Evolutionary conservation across 2,113 vertebrate genomes (phyloP).

Genomic region (Tretioscincus oriximinensis): DNA sequence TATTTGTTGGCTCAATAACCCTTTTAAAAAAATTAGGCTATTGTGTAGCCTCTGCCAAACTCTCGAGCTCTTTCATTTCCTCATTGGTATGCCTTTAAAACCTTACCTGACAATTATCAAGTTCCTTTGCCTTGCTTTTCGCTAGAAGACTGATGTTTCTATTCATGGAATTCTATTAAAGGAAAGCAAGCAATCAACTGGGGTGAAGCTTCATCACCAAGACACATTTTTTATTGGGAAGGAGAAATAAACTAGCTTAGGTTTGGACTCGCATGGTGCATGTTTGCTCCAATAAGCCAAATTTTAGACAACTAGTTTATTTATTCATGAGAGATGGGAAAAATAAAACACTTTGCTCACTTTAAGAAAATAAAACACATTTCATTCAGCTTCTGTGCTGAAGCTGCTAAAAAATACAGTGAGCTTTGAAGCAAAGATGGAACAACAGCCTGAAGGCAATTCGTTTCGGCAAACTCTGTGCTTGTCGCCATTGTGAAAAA

Average conservation of each 20-base stretch:
- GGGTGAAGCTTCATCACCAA: background rate
- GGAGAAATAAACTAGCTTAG: background rate
- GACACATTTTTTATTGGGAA: background rate
- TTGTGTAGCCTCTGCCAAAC: too few relatives aligned
- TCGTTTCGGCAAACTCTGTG: background rate
- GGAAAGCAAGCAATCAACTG: background rate
- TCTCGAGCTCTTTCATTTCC: background rate
- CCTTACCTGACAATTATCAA: background rate
- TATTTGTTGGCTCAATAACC: background rate
- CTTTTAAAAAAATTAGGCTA: background rate
- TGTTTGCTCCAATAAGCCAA: background rate
- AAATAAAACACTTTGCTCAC: background rate
- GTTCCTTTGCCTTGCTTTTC: background rate
- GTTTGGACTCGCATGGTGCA: background rate
- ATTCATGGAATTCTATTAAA: too few relatives aligned
- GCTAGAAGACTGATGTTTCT: background rate
- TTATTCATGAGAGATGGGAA: background rate
- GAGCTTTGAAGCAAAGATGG: background rate
- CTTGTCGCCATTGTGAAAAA: background rate
- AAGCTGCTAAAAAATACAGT: background rate
- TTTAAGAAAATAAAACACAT: background rate
- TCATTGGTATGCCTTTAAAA: background rate
- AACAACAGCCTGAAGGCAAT: background rate
- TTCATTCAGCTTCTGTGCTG: background rate
- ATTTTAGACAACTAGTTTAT: background rate